Evolutionary conservation across 2,797 vertebrate species (phyloP), one percentile per base, ranked within the genome.

Genomic region (Mormyrus hasselquistii): DNA sequence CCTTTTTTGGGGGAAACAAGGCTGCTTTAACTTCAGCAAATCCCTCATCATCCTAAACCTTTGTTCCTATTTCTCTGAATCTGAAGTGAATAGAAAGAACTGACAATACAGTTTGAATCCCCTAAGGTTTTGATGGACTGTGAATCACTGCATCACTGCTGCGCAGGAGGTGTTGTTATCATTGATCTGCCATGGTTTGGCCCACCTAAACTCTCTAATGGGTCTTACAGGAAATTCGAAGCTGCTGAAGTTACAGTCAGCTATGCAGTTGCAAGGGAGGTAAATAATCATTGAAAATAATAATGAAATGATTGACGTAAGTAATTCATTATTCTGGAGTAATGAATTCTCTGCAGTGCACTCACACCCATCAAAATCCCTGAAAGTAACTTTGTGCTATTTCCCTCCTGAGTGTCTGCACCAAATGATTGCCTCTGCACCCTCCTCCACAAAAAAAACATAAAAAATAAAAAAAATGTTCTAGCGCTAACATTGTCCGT

Each of bases 41-140:
- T 92, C 90, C 88, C 86, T 92, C 88, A 91, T 89, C 90, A 90
- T 88, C 88, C 89, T 89, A 90, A 90, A 91, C 89, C 90, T 90
- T 89, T 29, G 50, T 85, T 29, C 50, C 47, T 85, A 29, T 53
- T 86, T 53, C 88, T 92, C 91, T 92, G 90, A 93, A 93, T 91
- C 90, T 92, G 91, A 89, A n/a, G 47, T 87, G 92, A 92, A 89
- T 91, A 90, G 87, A 69, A 89, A 69, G 41, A 65, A 50, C 49
- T 57, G 88, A 55, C 57, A 88, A 85, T 14, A 89, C 50, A 90
- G 79, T 89, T 89, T 76, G 91, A 90, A 87, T 83, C 89, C 90
- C 84, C 90, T 85, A 90, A 91, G 90, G 89, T 91, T 89, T 90
- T 92, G 91, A 91, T 92, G 87, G 86, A 19, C 50, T 29, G 83